Conservation (phyloP, 2,113 vertebrate species). For the Barbus barbus region DNA sequence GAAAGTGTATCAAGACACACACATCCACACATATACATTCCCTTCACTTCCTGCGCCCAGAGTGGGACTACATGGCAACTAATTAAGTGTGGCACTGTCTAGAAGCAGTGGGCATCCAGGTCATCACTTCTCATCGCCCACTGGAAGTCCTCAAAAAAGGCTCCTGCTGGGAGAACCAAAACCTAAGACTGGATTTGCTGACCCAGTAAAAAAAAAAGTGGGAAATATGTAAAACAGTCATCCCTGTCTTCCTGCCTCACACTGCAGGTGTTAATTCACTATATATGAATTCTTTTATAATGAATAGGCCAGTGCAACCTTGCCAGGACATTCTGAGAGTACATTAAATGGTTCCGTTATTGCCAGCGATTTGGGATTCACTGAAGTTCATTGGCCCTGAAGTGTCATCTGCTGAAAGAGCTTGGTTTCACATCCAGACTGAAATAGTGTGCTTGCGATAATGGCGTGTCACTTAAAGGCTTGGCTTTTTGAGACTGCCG, state of each 20-base stretch:
- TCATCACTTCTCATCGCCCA: constrained; percentile 27
- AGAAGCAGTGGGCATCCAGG: constrained; percentile 37
- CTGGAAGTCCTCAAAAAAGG: constrained; percentile 2
- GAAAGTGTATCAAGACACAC: constrained; percentile 2
- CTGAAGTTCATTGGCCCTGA: constrained; percentile 36
- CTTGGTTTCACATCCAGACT: constrained; percentile 34
- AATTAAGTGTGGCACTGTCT: constrained; percentile 42
- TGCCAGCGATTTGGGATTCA: constrained; percentile 22
- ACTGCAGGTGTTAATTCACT: too few species aligned
- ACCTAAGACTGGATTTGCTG: background rate
- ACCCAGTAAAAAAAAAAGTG: background rate
- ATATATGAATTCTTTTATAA: too few species aligned
- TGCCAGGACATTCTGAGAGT: background rate
- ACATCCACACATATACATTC: constrained; percentile 17
- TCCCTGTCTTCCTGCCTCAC: too few species aligned
- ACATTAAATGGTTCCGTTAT: constrained; percentile 14
- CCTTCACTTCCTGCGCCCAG: constrained; percentile 4
- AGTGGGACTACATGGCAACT: constrained; percentile 2
- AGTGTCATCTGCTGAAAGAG: background rate
- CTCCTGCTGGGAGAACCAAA: background rate
- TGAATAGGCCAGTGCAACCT: too few species aligned
- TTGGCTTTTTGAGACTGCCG: background rate
- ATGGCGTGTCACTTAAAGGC: constrained; percentile 10
- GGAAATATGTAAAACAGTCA: background rate
- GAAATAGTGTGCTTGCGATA: constrained; percentile 4